Evolutionary conservation across 2,113 vertebrate genomes (phyloP).

Genomic region (Penelope pileata): DNA sequence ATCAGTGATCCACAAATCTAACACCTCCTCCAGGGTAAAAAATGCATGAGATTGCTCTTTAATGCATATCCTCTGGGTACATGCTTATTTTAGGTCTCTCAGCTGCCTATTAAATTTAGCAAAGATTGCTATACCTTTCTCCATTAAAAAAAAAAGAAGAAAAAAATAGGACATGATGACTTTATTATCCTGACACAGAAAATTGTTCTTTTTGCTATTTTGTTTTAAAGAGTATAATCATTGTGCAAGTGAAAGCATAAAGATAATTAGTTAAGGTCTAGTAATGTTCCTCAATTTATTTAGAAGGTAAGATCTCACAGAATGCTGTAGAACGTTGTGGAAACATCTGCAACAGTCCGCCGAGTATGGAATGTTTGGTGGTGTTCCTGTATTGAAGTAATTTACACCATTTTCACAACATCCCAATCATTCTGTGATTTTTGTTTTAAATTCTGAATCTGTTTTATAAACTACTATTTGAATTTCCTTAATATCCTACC

Average conservation of each 20-base stretch:
- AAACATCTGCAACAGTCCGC: not conserved
- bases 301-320: not conserved
- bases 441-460: not conserved
- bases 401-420: not conserved
- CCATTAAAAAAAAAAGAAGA: not conserved
- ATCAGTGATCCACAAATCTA: constrained; percentile 23
- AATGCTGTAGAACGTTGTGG: not conserved
- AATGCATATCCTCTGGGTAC: constrained; percentile 25
- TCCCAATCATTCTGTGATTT: not conserved
- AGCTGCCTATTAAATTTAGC: not conserved
- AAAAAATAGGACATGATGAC: not conserved
- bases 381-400: not conserved
- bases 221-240: not conserved
- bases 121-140: not conserved
- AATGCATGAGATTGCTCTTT: constrained; percentile 22
- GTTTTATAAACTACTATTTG: not conserved
- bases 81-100: constrained; percentile 40
- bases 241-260: not conserved
- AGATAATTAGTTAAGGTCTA: not conserved
- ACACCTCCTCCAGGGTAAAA: not conserved
- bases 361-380: not conserved
- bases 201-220: not conserved
- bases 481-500: not conserved
- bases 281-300: not conserved
- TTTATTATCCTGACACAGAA: constrained; percentile 10